phyloP scores from a whole-genome alignment of 2,797 vertebrate species.

The Cheirogaleus major region DNA sequence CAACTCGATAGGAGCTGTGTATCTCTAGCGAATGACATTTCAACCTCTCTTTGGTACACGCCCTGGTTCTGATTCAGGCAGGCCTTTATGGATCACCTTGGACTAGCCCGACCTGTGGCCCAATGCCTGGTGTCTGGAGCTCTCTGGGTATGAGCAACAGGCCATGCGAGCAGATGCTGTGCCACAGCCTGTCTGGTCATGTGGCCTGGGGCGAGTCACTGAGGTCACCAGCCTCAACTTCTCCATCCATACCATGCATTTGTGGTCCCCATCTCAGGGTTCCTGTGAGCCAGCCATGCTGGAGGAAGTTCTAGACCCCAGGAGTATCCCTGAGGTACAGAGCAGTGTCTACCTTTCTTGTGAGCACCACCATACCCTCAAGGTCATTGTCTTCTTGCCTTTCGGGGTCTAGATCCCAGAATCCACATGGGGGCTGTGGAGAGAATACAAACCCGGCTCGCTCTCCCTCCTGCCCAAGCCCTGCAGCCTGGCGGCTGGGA shows the following conservation, averaged over 20 bases:
- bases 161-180: not conserved
- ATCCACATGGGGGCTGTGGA: not conserved
- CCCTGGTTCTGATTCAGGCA: not conserved
- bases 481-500: not conserved
- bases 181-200: not conserved
- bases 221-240: not conserved
- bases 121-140: accelerated
- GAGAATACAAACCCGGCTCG: not conserved
- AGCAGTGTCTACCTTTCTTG: not conserved
- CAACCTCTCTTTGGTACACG: not conserved
- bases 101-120: not conserved
- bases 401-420: not conserved
- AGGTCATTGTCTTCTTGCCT: not conserved
- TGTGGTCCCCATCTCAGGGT: not conserved
- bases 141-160: not conserved
- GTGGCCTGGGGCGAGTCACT: not conserved
- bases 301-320: not conserved
- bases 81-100: not conserved
- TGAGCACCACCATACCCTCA: not conserved
- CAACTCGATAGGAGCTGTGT: not conserved
- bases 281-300: too few relatives aligned
- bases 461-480: not conserved
- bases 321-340: too few relatives aligned
- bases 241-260: too few relatives aligned
- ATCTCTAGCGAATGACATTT: not conserved